A percentile compares a stretch with the other conserved stretches of the same genome.
Conservation (phyloP, 2,113 vertebrate species). For the Ptyas mucosa region DNA sequence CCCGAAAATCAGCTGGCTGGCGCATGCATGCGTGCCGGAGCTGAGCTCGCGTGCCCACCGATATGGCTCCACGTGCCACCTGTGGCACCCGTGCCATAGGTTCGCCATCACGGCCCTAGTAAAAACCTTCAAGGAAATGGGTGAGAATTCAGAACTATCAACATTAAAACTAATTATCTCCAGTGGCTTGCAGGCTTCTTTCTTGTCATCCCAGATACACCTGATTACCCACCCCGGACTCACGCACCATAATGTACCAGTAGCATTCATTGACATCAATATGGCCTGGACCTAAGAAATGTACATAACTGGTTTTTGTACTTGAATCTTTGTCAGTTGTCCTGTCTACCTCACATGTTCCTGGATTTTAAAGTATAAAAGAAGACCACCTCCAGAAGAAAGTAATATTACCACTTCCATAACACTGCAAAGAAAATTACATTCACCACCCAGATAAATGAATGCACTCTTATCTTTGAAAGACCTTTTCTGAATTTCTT, state of each 20-base stretch:
- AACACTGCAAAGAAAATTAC: background rate
- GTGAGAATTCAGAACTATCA: background rate
- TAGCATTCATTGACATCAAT: background rate
- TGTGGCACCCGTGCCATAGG: too few relatives aligned
- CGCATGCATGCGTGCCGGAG: too few relatives aligned
- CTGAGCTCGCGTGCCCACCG: too few relatives aligned
- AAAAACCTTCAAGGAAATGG: background rate
- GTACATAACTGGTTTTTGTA: background rate
- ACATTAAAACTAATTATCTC: background rate
- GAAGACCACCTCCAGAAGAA: background rate
- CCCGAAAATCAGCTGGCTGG: too few relatives aligned
- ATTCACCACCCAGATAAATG: background rate
- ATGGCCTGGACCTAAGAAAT: background rate
- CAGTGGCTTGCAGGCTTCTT: background rate
- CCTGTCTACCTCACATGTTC: background rate
- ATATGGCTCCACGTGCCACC: too few relatives aligned
- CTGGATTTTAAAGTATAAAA: background rate
- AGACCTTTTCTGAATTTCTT: background rate
- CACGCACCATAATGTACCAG: background rate
- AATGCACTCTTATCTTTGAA: background rate
- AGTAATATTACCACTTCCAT: background rate
- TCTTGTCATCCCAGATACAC: background rate
- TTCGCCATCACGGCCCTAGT: too few relatives aligned
- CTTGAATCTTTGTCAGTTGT: background rate
- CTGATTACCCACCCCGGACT: background rate